A percentile compares a stretch with the other conserved stretches of the same genome.
phyloP scores from a whole-genome alignment of 2,888 invertebrate genomes.

The Mythimna lalbum region DNA sequence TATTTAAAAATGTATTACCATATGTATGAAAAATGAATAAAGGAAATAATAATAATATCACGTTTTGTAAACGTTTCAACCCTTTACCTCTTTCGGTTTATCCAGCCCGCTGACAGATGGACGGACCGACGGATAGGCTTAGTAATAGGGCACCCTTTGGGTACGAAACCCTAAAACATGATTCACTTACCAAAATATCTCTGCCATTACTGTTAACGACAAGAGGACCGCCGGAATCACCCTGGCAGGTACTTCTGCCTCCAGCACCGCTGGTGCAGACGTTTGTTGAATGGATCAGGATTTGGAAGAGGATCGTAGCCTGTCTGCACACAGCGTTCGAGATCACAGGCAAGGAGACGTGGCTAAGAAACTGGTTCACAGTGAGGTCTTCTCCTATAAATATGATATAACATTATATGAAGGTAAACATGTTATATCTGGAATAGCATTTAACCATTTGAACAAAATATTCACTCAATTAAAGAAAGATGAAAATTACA shows the following conservation, averaged over 20 bases:
- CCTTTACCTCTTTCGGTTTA: no score
- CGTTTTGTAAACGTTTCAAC: no score
- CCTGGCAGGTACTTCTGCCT: slow-evolving; percentile 68
- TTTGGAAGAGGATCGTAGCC: slow-evolving; percentile 31
- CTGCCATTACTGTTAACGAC: slow-evolving; percentile 37
- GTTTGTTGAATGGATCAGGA: slow-evolving; percentile 60
- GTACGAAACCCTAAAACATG: neutral
- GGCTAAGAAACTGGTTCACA: slow-evolving; percentile 30
- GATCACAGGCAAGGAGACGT: slow-evolving; percentile 36
- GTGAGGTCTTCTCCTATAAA: slow-evolving; percentile 21
- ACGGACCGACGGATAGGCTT: no score
- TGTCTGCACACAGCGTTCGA: slow-evolving; percentile 26
- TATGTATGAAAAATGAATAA: no score
- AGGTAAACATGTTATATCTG: neutral
- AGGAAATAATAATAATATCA: no score
- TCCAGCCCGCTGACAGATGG: no score
- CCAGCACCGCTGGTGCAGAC: slow-evolving; percentile 73
- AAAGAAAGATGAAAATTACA: neutral
- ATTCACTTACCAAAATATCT: slow-evolving; percentile 18
- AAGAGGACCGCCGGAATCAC: slow-evolving; percentile 83
- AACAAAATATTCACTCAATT: neutral
- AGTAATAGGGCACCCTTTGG: no score
- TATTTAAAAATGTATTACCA: no score
- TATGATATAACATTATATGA: neutral
- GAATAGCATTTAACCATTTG: neutral